A percentile compares a stretch with the other conserved stretches of the same genome.
Evolutionary conservation across 2,113 vertebrate genomes (phyloP).

Genomic region (Bubo blakistoni): DNA sequence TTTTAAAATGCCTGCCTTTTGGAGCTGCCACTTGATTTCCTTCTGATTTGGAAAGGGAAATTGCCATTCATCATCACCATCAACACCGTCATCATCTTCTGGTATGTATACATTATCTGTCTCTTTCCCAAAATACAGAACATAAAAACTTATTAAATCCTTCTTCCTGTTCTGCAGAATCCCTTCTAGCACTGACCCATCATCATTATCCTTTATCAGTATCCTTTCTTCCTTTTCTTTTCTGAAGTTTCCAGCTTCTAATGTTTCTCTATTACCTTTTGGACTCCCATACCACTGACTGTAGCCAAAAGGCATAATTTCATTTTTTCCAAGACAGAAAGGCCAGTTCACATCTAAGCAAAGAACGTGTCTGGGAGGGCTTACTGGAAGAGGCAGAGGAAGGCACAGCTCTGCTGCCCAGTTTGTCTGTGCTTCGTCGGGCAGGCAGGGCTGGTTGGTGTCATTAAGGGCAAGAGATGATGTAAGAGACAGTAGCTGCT

Average conservation of each 20-base stretch:
- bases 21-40: slow-evolving; percentile 18
- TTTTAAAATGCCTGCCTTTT: slow-evolving; percentile 20
- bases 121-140: not conserved
- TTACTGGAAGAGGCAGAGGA: not conserved
- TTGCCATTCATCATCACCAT: slow-evolving; percentile 23
- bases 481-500: not conserved
- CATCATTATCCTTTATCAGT: not conserved
- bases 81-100: not conserved
- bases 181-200: not conserved
- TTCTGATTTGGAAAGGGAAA: slow-evolving; percentile 38
- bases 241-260: not conserved
- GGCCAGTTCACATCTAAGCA: not conserved
- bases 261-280: not conserved
- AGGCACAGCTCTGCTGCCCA: not conserved
- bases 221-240: not conserved
- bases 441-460: not conserved
- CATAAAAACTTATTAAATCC: not conserved
- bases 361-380: not conserved
- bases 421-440: not conserved
- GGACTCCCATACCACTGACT: not conserved
- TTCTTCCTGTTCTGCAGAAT: not conserved
- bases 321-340: not conserved
- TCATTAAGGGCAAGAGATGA: not conserved
- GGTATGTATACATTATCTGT: slow-evolving; percentile 35
- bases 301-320: not conserved